A percentile compares a stretch with the other conserved stretches of the same genome.
Evolutionary conservation across 2,113 vertebrate genomes (phyloP).

Genomic region (Gallinago media): DNA sequence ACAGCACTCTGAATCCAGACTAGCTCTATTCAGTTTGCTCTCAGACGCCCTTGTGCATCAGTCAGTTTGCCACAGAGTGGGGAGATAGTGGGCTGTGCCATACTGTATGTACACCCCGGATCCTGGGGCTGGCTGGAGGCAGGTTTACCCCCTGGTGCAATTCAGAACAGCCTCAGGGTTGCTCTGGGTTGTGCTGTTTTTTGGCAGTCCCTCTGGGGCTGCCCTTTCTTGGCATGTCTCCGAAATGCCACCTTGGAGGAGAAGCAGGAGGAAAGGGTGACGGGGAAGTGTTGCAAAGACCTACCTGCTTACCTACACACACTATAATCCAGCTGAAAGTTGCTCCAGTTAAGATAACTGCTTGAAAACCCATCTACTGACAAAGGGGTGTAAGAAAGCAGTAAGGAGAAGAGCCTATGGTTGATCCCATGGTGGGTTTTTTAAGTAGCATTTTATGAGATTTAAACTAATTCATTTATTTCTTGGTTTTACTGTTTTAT

Average conservation of each 20-base stretch:
- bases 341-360: background rate
- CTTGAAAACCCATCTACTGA: background rate
- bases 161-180: conserved; percentile 60
- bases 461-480: background rate
- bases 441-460: background rate
- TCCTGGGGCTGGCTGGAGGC: conserved; percentile 64
- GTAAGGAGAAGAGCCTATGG: background rate
- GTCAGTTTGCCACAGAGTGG: background rate
- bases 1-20: background rate
- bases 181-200: conserved; percentile 56
- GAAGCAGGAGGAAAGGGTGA: conserved; percentile 5
- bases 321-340: background rate
- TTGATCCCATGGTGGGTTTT: background rate
- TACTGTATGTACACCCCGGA: background rate
- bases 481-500: background rate
- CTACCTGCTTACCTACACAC: background rate
- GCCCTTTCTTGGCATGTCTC: conserved; percentile 24
- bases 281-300: background rate
- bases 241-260: conserved; percentile 8
- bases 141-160: conserved; percentile 48
- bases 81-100: background rate
- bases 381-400: background rate
- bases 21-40: background rate
- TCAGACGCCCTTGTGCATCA: background rate
- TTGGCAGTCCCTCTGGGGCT: conserved; percentile 47